Conservation (phyloP, 2,797 vertebrate genomes). For the Anguilla obscura region DNA sequence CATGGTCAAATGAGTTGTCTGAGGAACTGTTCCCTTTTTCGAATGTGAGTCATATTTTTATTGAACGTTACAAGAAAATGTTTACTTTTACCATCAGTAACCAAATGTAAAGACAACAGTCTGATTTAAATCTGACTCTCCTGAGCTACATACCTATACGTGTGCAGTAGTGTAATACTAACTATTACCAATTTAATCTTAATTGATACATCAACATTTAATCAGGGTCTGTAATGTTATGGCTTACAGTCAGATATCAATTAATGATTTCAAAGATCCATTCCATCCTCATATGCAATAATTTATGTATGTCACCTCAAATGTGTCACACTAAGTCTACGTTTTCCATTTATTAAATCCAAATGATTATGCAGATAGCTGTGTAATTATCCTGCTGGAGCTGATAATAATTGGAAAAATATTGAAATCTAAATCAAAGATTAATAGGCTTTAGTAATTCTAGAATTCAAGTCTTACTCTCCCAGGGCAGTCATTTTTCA, state of each 20-base stretch:
- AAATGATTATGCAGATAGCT: not conserved
- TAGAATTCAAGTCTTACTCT: not conserved
- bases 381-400: not conserved
- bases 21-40: not conserved
- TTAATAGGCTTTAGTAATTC: not conserved
- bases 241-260: not conserved
- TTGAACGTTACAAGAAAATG: not conserved
- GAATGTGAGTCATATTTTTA: not conserved
- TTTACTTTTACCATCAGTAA: not conserved
- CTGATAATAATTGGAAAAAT: not conserved
- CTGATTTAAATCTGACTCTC: not conserved
- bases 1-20: conserved; percentile 67
- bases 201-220: not conserved
- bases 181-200: not conserved
- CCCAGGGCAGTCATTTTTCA: too few relatives aligned
- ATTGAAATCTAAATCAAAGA: not conserved
- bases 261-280: not conserved
- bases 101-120: not conserved
- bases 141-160: not conserved
- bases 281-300: not conserved
- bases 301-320: not conserved
- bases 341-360: not conserved
- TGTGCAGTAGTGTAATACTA: not conserved
- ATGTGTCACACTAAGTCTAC: not conserved
- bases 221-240: not conserved